Base-by-base conservation (phyloP, 1,140 invertebrate species). In the Phymastichus coffea region DNA sequence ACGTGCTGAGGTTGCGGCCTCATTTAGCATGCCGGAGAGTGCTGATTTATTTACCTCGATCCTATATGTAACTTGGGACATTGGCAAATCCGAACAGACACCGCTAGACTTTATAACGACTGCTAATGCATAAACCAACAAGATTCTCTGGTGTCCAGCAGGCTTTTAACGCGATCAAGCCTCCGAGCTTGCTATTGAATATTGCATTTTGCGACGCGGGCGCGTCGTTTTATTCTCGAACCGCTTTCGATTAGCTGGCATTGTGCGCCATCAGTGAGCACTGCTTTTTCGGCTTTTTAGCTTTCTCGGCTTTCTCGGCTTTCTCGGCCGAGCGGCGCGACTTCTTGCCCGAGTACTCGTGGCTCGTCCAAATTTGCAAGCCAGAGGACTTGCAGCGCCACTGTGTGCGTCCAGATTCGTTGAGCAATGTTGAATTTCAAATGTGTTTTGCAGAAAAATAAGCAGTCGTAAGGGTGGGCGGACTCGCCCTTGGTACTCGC, bases 401-500 rank as follows among this genome's bases (percentile, higher is more conserved):
- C 59, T 57, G 62, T 46, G 40, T 57, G 54, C 44, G 61, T 57
- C 48, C 57, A 63, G 60, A 58, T 66, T 71, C 68, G 69, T 72
- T 69, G 65, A 61, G 63, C 65, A 53, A 70, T 64, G 66, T 72
- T 71, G 69, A 73, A 73, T 73, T 73, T 73, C 69, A 73, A 73
- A 73, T 72, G n/a, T n/a, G n/a, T n/a, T n/a, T n/a, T n/a, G n/a
- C n/a, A n/a, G n/a, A n/a, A n/a, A n/a, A n/a, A n/a, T n/a, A n/a
- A n/a, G n/a, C n/a, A n/a, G n/a, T n/a, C n/a, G n/a, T n/a, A n/a
- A n/a, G n/a, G n/a, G n/a, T n/a, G n/a, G n/a, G n/a, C n/a, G n/a
- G n/a, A n/a, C n/a, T n/a, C n/a, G n/a, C n/a, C n/a, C n/a, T n/a
- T n/a, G n/a, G n/a, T n/a, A n/a, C n/a, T n/a, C n/a, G n/a, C n/a